These are phyloP conservation scores for Drosophila engyochracea DNA, from an alignment of 2,888 invertebrate species.

Conservation along the genomic window DNA sequence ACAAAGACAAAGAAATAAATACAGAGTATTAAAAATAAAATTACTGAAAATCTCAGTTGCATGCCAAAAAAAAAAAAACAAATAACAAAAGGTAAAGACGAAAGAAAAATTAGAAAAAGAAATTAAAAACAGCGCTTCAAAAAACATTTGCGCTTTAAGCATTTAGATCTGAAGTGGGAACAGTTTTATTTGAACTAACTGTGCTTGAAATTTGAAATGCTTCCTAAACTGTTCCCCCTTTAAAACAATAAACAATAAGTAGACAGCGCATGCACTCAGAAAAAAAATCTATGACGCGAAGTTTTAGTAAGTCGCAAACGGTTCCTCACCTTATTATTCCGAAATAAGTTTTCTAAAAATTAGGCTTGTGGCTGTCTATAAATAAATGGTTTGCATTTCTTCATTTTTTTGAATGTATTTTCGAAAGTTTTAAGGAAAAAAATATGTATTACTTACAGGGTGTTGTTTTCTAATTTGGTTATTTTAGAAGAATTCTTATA, in stretches of 20 bases:
- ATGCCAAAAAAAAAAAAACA: slow-evolving; percentile 56
- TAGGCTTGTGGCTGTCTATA: too few relatives aligned
- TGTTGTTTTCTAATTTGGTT: background rate
- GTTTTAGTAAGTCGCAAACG: background rate
- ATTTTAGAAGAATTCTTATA: background rate
- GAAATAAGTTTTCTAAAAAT: background rate
- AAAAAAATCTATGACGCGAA: background rate
- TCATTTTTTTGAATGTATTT: background rate
- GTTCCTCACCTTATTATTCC: background rate
- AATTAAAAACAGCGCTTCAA: slow-evolving; percentile 15
- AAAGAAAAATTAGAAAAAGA: slow-evolving; percentile 44
- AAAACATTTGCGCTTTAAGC: slow-evolving; percentile 26
- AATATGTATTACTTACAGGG: background rate
- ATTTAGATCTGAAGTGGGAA: slow-evolving; percentile 30
- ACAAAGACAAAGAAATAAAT: slow-evolving; percentile 19
- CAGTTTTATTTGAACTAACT: background rate
- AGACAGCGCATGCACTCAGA: background rate
- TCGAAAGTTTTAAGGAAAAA: background rate
- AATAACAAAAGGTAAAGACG: slow-evolving; percentile 28
- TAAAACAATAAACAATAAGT: background rate
- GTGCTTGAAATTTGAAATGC: background rate
- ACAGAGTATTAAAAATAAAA: slow-evolving; percentile 75
- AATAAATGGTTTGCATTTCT: background rate
- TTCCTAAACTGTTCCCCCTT: background rate
- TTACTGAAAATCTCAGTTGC: slow-evolving; percentile 65